Conservation (phyloP, 2,113 vertebrate species). For the Notarius lentiginosus region DNA sequence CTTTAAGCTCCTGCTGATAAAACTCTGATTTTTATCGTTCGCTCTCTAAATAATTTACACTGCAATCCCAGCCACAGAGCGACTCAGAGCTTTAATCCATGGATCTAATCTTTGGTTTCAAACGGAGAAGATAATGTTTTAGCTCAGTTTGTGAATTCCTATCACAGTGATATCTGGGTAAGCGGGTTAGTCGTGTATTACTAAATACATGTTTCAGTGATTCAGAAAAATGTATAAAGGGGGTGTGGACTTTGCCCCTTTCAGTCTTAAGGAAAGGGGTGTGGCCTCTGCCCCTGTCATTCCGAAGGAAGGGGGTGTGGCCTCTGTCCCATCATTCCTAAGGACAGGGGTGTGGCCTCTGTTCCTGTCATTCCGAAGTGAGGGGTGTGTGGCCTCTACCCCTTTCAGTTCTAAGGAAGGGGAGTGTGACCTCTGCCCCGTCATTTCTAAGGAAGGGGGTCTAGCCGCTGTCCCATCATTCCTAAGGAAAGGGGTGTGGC, state of each 20-base stretch:
- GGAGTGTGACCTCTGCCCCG: neutral
- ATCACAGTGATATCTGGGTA: neutral
- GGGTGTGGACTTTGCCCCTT: neutral
- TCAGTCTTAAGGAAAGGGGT: neutral
- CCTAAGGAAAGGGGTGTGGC: neutral
- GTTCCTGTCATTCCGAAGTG: neutral
- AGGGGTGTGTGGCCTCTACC: neutral
- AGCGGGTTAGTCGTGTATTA: neutral
- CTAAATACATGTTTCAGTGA: neutral
- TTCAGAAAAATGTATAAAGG: neutral
- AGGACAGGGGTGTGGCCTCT: neutral
- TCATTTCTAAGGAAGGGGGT: too few relatives aligned
- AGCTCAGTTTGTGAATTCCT: constrained; percentile 11
- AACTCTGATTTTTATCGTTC: constrained; percentile 7
- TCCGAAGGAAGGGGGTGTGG: neutral
- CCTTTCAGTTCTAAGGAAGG: neutral
- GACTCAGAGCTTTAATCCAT: constrained; percentile 6
- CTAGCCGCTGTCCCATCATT: neutral
- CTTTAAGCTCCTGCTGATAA: constrained; percentile 2
- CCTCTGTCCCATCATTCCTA: neutral
- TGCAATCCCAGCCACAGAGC: neutral
- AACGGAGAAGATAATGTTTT: constrained; percentile 20
- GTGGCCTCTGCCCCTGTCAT: neutral
- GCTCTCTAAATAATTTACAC: constrained; percentile 16
- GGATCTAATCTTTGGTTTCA: constrained; percentile 9